A percentile compares a stretch with the other conserved stretches of the same genome.
Conservation (phyloP, 2,888 invertebrate genomes). For the Trissonchulus sp. region DNA sequence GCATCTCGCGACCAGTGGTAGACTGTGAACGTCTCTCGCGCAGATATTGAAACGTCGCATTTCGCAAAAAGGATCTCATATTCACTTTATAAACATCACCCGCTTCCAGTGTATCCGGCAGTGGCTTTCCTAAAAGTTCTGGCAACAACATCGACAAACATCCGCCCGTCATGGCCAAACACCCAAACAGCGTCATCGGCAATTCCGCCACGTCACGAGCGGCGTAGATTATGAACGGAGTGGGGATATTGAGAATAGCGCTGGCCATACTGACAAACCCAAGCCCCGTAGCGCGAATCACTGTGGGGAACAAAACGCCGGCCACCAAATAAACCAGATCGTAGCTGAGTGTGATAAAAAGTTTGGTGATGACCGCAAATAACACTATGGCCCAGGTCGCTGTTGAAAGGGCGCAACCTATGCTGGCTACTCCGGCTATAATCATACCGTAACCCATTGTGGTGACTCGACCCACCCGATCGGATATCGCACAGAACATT, state of each 20-base stretch:
- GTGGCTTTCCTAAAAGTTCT: slow-evolving; percentile 5
- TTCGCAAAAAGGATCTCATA: no score
- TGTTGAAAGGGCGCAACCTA: background rate
- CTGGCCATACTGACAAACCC: background rate
- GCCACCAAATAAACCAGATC: background rate
- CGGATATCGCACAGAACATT: background rate
- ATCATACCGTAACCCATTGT: background rate
- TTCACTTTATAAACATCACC: no score
- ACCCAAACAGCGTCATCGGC: background rate
- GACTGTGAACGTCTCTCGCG: no score
- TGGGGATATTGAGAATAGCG: background rate
- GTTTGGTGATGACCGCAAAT: slow-evolving; percentile 10
- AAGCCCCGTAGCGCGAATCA: background rate
- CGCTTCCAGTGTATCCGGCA: no score
- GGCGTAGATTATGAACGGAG: slow-evolving; percentile 13
- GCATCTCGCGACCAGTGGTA: no score
- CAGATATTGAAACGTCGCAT: no score
- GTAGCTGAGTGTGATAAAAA: slow-evolving; percentile 8
- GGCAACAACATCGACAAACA: background rate
- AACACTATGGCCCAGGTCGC: background rate
- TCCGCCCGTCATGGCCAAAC: background rate
- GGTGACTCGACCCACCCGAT: background rate
- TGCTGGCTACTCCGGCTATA: background rate
- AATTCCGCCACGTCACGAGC: background rate
- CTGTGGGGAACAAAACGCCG: slow-evolving; percentile 10